phyloP scores from a whole-genome alignment of 2,888 invertebrate species.

The Rapana venosa region DNA sequence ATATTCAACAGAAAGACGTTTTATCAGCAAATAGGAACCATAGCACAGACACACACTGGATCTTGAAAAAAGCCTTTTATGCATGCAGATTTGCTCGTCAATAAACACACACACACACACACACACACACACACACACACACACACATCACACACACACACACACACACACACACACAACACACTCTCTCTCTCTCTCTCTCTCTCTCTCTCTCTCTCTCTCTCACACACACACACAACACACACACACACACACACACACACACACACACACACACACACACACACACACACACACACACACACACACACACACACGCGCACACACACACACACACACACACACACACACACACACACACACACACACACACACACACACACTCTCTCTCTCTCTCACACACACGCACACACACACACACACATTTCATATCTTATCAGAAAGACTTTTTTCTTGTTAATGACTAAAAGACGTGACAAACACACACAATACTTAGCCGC shows the following conservation, averaged over 20 bases:
- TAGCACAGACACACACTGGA: no score
- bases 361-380: constrained; percentile 1
- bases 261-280: background rate
- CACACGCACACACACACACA: background rate
- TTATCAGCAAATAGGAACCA: no score
- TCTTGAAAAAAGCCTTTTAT: no score
- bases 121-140: constrained; percentile 6
- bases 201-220: no score
- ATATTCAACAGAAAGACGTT: no score
- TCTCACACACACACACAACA: background rate
- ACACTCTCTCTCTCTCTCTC: background rate
- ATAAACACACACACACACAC: no score
- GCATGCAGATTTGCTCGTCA: no score
- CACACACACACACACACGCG: background rate
- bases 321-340: background rate
- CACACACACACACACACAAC: background rate
- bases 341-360: no score
- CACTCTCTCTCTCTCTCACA: background rate
- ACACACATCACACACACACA: background rate
- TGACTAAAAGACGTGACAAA: no score
- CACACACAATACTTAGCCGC: no score
- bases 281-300: constrained; percentile 2
- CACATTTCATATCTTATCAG: no score
- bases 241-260: background rate
- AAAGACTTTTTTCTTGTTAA: no score